These are phyloP conservation scores for Pantherophis guttatus DNA, from an alignment of 2,113 vertebrate genomes.

Conservation along the genomic window DNA sequence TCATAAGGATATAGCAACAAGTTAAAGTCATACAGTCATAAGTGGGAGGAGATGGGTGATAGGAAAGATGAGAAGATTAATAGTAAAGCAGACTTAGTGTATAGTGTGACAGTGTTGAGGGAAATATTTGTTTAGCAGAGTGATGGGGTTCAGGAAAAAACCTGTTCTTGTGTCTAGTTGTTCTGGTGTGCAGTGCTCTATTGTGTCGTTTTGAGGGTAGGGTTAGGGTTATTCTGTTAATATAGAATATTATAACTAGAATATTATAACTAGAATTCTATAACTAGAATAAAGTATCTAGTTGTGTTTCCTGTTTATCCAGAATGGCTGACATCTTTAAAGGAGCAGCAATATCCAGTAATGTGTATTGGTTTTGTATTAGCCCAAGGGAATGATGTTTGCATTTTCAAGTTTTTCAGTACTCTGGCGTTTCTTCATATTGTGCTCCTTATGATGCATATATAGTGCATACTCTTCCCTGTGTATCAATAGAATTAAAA, in stretches of 20 bases:
- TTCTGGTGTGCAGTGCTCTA: no score
- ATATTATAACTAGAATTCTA: no score
- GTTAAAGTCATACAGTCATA: no score
- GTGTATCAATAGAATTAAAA: constrained; percentile 16
- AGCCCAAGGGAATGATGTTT: constrained; percentile 23
- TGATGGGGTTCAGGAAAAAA: no score
- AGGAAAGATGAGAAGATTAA: no score
- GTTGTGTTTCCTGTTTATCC: background rate
- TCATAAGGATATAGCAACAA: no score
- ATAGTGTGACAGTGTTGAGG: no score
- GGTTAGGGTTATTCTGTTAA: background rate
- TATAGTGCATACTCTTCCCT: background rate
- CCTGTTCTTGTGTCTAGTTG: no score
- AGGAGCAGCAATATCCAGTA: background rate
- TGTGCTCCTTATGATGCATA: background rate
- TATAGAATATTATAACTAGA: background rate
- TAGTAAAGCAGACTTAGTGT: no score
- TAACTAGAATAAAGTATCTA: background rate
- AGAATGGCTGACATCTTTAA: background rate
- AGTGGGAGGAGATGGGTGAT: no score
- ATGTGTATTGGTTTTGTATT: constrained; percentile 7
- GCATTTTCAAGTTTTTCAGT: constrained; percentile 21
- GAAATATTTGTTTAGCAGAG: no score
- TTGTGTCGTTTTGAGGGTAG: no score
- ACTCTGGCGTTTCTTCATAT: background rate